These are phyloP conservation scores for Drosophila saltans DNA, from an alignment of 1,140 invertebrate genomes.

Conservation along the genomic window DNA sequence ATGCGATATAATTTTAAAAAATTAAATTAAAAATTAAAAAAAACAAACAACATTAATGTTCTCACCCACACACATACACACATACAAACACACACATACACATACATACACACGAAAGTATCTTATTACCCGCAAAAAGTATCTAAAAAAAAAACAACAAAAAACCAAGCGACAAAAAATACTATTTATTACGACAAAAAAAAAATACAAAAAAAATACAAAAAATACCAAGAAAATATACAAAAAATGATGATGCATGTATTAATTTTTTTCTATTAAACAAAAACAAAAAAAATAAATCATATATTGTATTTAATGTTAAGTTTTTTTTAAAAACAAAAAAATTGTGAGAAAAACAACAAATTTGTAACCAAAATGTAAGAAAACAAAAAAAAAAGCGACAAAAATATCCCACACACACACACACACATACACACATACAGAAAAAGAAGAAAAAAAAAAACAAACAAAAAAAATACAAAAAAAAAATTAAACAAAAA, in stretches of 20 bases:
- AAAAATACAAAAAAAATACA: constrained; percentile 43
- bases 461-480: constrained; percentile 31
- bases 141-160: constrained; percentile 64
- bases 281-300: constrained; percentile 51
- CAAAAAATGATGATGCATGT: constrained; percentile 51
- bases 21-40: constrained; percentile 42
- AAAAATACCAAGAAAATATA: constrained; percentile 59
- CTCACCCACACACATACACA: constrained; percentile 58
- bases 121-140: constrained; percentile 68
- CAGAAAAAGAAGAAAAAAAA: constrained; percentile 42
- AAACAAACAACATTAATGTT: constrained; percentile 70
- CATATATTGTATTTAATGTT: constrained; percentile 82
- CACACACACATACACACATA: constrained; percentile 40
- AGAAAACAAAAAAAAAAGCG: constrained; percentile 45
- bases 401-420: constrained; percentile 50
- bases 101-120: constrained; percentile 56
- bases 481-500: constrained; percentile 69
- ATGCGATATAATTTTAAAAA: constrained; percentile 80
- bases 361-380: constrained; percentile 80
- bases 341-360: constrained; percentile 64
- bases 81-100: constrained; percentile 36
- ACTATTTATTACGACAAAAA: constrained; percentile 69
- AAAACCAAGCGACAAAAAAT: constrained; percentile 60
- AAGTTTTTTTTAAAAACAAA: constrained; percentile 79
- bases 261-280: constrained; percentile 79